Evolutionary conservation across 1,140 invertebrate species (phyloP).

Genomic region (Lepidotrigona ventralis): DNA sequence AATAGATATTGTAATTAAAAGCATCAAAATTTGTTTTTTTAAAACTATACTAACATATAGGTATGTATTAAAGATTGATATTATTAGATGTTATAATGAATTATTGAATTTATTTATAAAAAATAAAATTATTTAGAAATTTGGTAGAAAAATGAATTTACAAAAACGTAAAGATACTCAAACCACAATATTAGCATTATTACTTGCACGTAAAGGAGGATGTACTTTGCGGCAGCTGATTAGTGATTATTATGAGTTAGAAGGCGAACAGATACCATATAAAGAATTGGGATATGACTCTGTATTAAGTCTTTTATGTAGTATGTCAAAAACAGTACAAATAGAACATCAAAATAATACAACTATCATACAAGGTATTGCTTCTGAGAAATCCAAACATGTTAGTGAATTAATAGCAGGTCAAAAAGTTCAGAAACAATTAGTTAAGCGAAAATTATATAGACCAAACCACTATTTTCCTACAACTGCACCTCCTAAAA

Average conservation of each 20-base stretch:
- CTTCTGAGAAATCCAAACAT: constrained; percentile 63
- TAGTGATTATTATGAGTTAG: constrained; percentile 50
- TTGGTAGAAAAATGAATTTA: background rate
- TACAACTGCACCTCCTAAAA: background rate
- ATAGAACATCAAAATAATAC: constrained; percentile 26
- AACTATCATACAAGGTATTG: constrained; percentile 51
- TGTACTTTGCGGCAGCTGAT: constrained; percentile 27
- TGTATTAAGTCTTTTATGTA: constrained; percentile 54
- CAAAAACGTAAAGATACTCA: constrained; percentile 36
- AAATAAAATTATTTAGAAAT: background rate
- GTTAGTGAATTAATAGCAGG: constrained; percentile 62
- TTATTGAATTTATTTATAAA: background rate
- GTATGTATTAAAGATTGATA: background rate
- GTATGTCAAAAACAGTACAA: constrained; percentile 44
- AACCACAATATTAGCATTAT: constrained; percentile 51
- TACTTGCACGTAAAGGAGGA: constrained; percentile 45
- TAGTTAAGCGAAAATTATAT: background rate
- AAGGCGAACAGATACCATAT: constrained; percentile 63
- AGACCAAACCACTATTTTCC: constrained; percentile 46
- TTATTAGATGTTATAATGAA: background rate
- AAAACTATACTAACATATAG: no score
- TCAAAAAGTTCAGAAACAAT: constrained; percentile 49
- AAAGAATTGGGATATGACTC: constrained; percentile 44
- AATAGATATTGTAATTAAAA: background rate
- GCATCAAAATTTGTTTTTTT: no score